A percentile compares a stretch with the other conserved stretches of the same genome.
Conservation (phyloP, 2,888 invertebrate genomes). For the Cryptocheilus praepositus region DNA sequence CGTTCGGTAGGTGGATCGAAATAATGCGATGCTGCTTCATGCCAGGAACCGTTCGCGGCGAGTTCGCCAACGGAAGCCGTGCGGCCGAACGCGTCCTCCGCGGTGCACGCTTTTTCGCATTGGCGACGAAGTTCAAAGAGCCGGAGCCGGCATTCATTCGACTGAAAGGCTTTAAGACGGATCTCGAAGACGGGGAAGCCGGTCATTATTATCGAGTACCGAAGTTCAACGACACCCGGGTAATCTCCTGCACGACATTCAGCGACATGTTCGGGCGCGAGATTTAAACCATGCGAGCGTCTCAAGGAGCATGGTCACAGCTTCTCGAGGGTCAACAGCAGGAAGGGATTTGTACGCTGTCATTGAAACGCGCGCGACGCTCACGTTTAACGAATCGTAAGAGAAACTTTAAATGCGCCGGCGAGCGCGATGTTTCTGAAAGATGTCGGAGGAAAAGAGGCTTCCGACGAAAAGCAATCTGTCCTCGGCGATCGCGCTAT, state of each 20-base stretch:
- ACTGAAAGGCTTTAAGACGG: conserved; percentile 1
- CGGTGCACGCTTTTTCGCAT: conserved; percentile 3
- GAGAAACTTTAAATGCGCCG: not conserved
- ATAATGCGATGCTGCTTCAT: conserved; percentile 13
- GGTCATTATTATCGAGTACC: conserved; percentile 45
- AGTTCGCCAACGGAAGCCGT: not conserved
- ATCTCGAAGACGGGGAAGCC: conserved; percentile 35
- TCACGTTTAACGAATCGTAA: not conserved
- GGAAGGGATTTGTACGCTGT: conserved; percentile 51
- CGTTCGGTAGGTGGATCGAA: conserved; percentile 32
- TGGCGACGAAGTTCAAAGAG: conserved; percentile 57
- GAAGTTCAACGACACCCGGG: conserved; percentile 55
- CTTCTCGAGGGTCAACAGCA: conserved; percentile 52
- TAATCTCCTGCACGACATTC: conserved; percentile 62
- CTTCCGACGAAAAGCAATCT: no score
- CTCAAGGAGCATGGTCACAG: conserved; percentile 57
- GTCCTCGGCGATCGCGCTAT: no score
- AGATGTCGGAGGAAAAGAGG: no score
- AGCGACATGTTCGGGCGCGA: conserved; percentile 52
- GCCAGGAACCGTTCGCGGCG: not conserved
- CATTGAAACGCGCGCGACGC: conserved; percentile 30
- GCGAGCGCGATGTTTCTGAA: no score
- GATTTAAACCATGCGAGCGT: conserved; percentile 43
- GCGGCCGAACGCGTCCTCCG: not conserved
- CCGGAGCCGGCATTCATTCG: conserved; percentile 33